These are phyloP conservation scores for Temnothorax unifasciatus DNA, from an alignment of 2,888 invertebrate genomes.

Conservation along the genomic window DNA sequence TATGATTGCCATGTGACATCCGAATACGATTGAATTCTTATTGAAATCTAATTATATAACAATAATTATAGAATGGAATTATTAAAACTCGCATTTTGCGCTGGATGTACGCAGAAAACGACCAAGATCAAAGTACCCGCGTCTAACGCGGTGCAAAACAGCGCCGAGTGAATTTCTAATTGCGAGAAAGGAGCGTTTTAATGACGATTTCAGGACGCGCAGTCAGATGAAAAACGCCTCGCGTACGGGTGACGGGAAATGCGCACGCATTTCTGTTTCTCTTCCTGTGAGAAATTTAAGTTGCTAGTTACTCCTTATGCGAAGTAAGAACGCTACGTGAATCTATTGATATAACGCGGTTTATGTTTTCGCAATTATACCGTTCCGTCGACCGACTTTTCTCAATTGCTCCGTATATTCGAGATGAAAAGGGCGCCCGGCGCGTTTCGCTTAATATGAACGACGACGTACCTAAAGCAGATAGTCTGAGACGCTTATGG, in stretches of 20 bases:
- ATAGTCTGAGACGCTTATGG: slow-evolving; percentile 51
- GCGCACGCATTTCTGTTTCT: neutral
- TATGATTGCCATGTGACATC: neutral
- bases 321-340: neutral
- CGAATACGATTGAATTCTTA: neutral
- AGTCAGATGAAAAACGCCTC: neutral
- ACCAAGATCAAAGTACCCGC: neutral
- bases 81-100: neutral
- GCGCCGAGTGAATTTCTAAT: neutral
- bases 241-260: neutral
- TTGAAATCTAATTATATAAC: neutral
- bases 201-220: neutral
- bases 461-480: slow-evolving; percentile 46
- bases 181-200: neutral
- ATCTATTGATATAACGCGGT: slow-evolving; percentile 30
- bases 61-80: no score
- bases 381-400: slow-evolving; percentile 51
- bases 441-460: slow-evolving; percentile 48
- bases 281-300: slow-evolving; percentile 2
- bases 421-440: slow-evolving; percentile 42
- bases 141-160: neutral
- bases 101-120: neutral
- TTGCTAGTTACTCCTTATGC: neutral
- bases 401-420: slow-evolving; percentile 42
- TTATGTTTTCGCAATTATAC: slow-evolving; percentile 46